Evolutionary conservation across 2,113 vertebrate species (phyloP), one percentile per base, ranked within the genome.

Genomic region (Procavia capensis): DNA sequence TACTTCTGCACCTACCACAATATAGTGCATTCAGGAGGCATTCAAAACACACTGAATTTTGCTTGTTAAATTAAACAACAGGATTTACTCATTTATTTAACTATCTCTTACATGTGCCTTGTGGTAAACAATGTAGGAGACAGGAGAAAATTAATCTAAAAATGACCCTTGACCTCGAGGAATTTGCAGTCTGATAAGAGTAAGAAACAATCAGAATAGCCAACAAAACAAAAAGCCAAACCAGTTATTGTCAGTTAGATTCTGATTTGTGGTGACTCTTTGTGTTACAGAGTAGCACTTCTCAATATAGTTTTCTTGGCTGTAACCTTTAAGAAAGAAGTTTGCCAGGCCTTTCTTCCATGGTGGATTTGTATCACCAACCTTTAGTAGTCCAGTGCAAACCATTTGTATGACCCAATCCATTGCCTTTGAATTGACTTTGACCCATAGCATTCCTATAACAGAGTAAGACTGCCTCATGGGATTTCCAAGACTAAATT

Each of bases 11-110:
- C 6, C 22, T 80, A 78, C 36, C 61, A 47, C 76, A 59, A 84
- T 54, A 64, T 4, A 24, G 45, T 91, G 36, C 36, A 45, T 80
- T 88, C 66, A 64, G 50, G 27, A 76, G 36, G 86, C 29, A 72
- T 45, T 94, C 75, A 91, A 74, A 94, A 76, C 29, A 41, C 72
- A 22, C 1, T 29, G n/a, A 96, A 93, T 74, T 61, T 90, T 92
- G 3, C 25, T 74, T 94, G 82, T 74, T 93, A 88, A 90, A 79
- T 85, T 70, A 70, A 85, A 85, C 29, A 66, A 75, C 3, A 66
- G 34, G 22, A 25, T 2, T 63, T 34, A 59, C 86, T 83, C 70
- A 89, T 43, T 63, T 4, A 31, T 87, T 93, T 36, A 27, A 83
- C 25, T 64, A 24, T 78, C 59, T 85, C 75, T n/a, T 34, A 47